Percentiles rank a stretch among this genome's conserved stretches.
Conservation (phyloP, 1,140 invertebrate genomes). For the Parasteatoda tepidariorum region DNA sequence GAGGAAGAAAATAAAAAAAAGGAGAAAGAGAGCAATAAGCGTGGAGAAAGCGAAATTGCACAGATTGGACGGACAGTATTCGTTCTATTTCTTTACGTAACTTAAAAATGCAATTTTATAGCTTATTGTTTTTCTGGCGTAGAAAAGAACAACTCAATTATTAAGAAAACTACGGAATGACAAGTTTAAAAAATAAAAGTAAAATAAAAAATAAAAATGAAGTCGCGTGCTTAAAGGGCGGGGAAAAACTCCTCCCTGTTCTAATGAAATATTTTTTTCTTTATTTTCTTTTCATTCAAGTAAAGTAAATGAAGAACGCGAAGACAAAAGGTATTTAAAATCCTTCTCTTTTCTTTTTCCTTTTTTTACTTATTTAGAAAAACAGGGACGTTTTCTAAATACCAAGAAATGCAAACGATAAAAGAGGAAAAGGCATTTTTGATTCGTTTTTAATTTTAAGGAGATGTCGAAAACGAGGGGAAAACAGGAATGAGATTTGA, state of each 20-base stretch:
- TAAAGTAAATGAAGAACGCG: slow-evolving; percentile 43
- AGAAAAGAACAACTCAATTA: slow-evolving; percentile 58
- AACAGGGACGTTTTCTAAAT: slow-evolving; percentile 45
- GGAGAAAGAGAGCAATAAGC: slow-evolving; percentile 5
- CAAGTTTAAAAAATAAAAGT: background rate
- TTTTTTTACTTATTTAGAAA: slow-evolving; percentile 5
- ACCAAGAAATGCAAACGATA: slow-evolving; percentile 25
- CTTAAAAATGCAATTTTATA: slow-evolving; percentile 59
- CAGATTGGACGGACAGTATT: slow-evolving; percentile 12
- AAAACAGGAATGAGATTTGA: background rate
- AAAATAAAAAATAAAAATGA: slow-evolving; percentile 10
- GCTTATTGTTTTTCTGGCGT: slow-evolving; percentile 49
- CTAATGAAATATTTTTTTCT: slow-evolving; percentile 36
- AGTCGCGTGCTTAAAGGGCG: slow-evolving; percentile 9
- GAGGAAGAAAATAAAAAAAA: slow-evolving; percentile 34
- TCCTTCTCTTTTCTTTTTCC: background rate
- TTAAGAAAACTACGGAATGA: slow-evolving; percentile 33
- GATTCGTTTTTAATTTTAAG: slow-evolving; percentile 58
- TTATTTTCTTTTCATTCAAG: background rate
- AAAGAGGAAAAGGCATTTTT: slow-evolving; percentile 25
- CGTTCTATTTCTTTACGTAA: background rate
- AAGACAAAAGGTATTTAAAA: slow-evolving; percentile 53
- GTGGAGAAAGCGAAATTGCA: background rate
- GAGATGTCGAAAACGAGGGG: slow-evolving; percentile 16
- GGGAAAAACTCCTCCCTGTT: slow-evolving; percentile 16